Conservation (phyloP, 2,113 vertebrate species). For the Salvelinus fontinalis region DNA sequence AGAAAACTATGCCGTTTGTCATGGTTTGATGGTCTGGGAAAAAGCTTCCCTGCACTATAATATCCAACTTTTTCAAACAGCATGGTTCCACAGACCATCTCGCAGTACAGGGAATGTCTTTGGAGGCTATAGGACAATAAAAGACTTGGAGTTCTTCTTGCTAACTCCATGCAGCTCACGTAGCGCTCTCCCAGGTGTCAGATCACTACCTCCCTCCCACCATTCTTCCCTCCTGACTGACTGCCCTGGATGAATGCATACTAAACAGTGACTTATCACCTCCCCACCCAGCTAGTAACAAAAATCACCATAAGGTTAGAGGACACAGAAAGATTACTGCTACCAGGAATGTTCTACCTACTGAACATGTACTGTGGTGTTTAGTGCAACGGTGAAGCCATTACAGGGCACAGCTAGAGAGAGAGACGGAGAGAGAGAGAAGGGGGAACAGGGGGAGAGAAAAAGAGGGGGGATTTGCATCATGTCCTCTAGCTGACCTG, state of each 20-base stretch:
- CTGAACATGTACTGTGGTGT: too few species aligned
- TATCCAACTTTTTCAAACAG: too few species aligned
- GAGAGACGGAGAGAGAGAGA: neutral
- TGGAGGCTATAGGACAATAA: too few species aligned
- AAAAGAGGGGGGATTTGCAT: too few species aligned
- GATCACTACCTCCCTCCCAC: neutral
- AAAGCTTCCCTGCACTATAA: too few species aligned
- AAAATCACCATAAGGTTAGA: neutral
- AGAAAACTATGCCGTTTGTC: too few species aligned
- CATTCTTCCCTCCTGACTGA: neutral
- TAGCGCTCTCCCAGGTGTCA: neutral
- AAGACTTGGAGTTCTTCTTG: too few species aligned
- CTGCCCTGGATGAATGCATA: neutral
- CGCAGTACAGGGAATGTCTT: too few species aligned
- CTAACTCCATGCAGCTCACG: neutral
- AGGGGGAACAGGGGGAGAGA: neutral
- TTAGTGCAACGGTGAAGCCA: too few species aligned
- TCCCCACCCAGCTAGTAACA: neutral
- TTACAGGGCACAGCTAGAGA: neutral
- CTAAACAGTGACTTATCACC: neutral
- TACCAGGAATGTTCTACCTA: neutral
- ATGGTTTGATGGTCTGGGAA: too few species aligned
- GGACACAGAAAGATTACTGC: neutral
- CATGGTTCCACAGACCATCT: too few species aligned
- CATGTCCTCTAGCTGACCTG: slow-evolving; percentile 66